Conservation (phyloP, 2,113 vertebrate species). For the Lophochroa leadbeateri region DNA sequence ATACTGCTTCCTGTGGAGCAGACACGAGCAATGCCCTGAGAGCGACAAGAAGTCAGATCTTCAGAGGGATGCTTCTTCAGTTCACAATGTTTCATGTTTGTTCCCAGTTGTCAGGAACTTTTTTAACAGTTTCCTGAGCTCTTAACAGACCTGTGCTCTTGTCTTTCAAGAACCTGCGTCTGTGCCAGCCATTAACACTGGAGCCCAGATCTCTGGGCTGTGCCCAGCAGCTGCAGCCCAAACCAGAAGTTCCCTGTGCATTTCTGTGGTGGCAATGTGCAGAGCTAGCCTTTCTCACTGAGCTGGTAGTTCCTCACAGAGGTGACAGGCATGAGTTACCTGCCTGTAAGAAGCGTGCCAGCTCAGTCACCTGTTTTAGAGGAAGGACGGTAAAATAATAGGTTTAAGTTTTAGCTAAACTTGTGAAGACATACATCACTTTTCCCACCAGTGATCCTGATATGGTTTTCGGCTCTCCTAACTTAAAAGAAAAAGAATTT, state of each 20-base stretch:
- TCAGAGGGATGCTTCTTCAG: neutral
- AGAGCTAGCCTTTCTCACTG: neutral
- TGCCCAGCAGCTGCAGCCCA: neutral
- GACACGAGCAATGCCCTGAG: accelerated
- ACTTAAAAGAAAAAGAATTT: neutral
- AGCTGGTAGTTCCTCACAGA: neutral
- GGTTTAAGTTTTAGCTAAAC: neutral
- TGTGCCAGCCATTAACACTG: neutral
- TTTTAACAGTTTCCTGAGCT: too few species aligned
- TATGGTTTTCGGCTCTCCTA: neutral
- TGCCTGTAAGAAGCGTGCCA: neutral
- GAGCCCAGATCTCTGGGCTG: neutral
- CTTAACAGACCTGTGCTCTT: neutral
- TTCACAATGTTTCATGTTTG: accelerated
- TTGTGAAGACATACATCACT: neutral
- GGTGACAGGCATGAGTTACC: neutral
- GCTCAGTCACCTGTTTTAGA: neutral
- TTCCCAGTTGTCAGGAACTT: neutral
- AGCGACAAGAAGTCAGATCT: neutral
- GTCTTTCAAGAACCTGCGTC: neutral
- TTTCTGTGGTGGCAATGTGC: accelerated
- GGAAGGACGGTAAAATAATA: neutral
- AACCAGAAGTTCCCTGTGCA: neutral
- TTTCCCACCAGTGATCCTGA: neutral
- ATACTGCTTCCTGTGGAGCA: neutral